Evolutionary conservation across 2,113 vertebrate genomes (phyloP).

Genomic region (Litocranius walleri): DNA sequence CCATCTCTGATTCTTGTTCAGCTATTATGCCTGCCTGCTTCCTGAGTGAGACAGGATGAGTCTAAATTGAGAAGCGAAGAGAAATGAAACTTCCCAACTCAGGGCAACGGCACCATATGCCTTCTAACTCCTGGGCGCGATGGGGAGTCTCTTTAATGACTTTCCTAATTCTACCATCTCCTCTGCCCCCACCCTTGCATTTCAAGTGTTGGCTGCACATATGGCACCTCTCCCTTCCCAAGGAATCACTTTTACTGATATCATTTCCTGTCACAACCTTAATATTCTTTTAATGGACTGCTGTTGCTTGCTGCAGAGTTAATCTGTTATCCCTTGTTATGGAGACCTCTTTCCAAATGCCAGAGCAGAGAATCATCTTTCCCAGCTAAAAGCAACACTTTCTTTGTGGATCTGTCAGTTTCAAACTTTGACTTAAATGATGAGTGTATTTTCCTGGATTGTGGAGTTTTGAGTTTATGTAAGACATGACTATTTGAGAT

Average conservation of each 20-base stretch:
- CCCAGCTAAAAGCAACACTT: constrained; percentile 41
- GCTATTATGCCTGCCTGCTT: neutral
- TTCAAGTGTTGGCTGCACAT: constrained; percentile 70
- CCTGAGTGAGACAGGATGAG: constrained; percentile 1
- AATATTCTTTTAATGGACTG: constrained; percentile 84
- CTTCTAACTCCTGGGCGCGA: constrained; percentile 73
- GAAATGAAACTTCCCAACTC: constrained; percentile 67
- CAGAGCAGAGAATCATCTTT: constrained; percentile 41
- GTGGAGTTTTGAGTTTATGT: neutral
- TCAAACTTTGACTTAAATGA: constrained; percentile 34
- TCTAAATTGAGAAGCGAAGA: constrained; percentile 41
- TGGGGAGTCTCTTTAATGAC: constrained; percentile 79
- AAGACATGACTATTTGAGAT: neutral
- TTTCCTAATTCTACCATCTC: constrained; percentile 59
- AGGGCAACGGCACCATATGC: constrained; percentile 75
- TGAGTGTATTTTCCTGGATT: neutral
- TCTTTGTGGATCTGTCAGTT: neutral
- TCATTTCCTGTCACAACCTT: constrained; percentile 79
- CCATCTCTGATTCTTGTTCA: neutral
- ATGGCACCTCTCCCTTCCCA: constrained; percentile 72
- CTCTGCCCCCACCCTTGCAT: constrained; percentile 30
- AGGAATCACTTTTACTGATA: constrained; percentile 75
- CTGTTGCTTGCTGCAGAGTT: constrained; percentile 76
- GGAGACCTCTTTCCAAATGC: constrained; percentile 70
- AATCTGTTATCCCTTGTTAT: constrained; percentile 83